Evolutionary conservation across 2,797 vertebrate species (phyloP), one percentile per base, ranked within the genome.

Genomic region (Muscicapa comitata): DNA sequence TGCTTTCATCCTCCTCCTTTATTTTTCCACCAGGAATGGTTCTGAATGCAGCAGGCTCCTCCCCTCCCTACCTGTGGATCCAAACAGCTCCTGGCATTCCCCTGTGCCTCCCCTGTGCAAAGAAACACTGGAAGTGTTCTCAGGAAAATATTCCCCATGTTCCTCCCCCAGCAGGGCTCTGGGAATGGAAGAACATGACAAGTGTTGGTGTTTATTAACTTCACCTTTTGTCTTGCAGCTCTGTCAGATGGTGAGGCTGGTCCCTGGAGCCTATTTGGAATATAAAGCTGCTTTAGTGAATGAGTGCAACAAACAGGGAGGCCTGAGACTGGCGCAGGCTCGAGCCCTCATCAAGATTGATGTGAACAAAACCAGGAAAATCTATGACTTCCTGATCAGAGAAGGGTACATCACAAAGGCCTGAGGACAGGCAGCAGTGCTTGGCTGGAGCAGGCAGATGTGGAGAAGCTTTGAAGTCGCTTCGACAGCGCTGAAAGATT

Each of bases 281-380:
- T 99, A 99, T 80, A 99, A 99, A 97, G 99, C 99, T 94, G 99
- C 99, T 72, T 97, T 99, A 31, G 97, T 99, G 89, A 99, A 99
- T 3, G 99, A 99, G 97, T 99, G 99, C 96, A 98, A 99, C 75
- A 98, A 99, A 84, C 99, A 99, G 97, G 99, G 99, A 26, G 99
- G 99, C 79, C 98, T 99, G 94, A 98, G 99, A 65, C 98, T 99
- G 73, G 99, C 99, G 0, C 99, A 99, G 97, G 99, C 99, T 24
- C 98, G 99, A 86, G 98, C 99, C 1, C 99, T 99, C 91, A 99
- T 99, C 98, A 99, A 99, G 98, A 99, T 99, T 86, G 99, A 99
- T 10, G 99, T 99, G 96, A 99, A 99, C 98, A 99, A 99, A 97
- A 99, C 99, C 3, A 98, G 99, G 91, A 99, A 99, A 97, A 99